Evolutionary conservation across 2,888 invertebrate species (phyloP), one percentile per base, ranked within the genome.

Genomic region (Heliconius ismenius): DNA sequence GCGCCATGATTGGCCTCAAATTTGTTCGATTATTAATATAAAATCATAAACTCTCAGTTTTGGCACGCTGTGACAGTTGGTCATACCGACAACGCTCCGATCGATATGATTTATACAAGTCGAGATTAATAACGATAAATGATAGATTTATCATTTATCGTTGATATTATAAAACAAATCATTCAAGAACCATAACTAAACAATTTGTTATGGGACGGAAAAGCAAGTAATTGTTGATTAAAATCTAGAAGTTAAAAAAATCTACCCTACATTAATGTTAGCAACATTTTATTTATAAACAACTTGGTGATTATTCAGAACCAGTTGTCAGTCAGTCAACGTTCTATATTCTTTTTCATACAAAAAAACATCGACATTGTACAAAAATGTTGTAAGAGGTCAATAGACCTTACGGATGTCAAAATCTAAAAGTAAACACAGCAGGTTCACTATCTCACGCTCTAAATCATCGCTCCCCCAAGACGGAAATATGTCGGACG

Each of bases 401-500:
- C 80, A 83, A 86, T 88, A 73, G 74, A 76, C 74, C 70, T 86
- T 84, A 85, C 86, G 83, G 86, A 83, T 81, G 81, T 79, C 78
- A 81, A 80, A 80, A 78, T 79, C 81, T 73, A 78, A 84, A 86
- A 84, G 87, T 86, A 90, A 87, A 86, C 83, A 84, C 79, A 80
- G 79, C 78, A 79, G 79, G 83, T 80, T 79, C 82, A 79, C 82
- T 87, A 88, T 88, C 88, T 84, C 84, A 83, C 84, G 83, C 84
- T 85, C 86, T 89, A 89, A 89, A 90, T 90, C 88, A 88, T 86
- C 81, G 81, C 84, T 85, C 82, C 86, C 84, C 83, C 83, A 82
- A 82, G 86, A 85, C 86, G 85, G 88, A 88, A 83, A 87, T 88
- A 87, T 84, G 83, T 83, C 83, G 82, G 84, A 82, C 82, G 84